Base-by-base conservation (phyloP, 2,113 vertebrate genomes). In the Oenanthe melanoleuca region DNA sequence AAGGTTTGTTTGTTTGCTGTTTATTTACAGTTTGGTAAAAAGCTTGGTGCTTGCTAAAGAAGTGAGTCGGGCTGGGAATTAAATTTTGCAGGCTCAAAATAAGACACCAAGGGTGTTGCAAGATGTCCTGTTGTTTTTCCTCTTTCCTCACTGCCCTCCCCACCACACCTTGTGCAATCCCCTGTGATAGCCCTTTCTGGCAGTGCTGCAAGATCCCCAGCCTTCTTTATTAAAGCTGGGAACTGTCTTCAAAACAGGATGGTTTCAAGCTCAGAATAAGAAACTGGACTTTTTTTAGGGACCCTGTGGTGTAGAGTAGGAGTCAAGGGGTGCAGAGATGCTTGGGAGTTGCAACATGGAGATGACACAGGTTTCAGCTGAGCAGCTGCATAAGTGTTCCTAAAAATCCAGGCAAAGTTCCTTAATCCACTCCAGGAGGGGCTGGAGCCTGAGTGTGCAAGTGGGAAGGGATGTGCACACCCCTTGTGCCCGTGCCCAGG, bases 111-210 rank as follows among this genome's bases (percentile, higher is more conserved):
- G 78, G 23, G 45, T 93, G 50, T 92, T 94, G 96, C 92, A 93
- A 95, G 79, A 94, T 61, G 67, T 83, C 17, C 66, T 81, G 45
- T 82, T 93, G 90, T 40, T 80, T 94, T 96, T 94, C 66, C 74
- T 95, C 88, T 94, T 95, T 91, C 66, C 28, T 92, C 78, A 37
- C 34, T 45, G 18, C 25, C 18, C 8, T 86, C 37, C 74, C 14
- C 71, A 79, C 78, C 8, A 0, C 67, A 78, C 72, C 28, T 47
- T 13, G 0, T 59, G 81, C 52, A 73, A 74, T 29, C 24, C 34
- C 3, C 56, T 40, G 37, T 29, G 52, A 84, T 1, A 40, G 31
- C 49, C 40, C 56, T 81, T 82, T n/a, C 40, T 59, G 66, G 33
- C 33, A 21, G 21, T 26, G 49, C 57, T 67, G 81, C 78, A 85